Evolutionary conservation across 2,113 vertebrate species (phyloP).

Genomic region (Engystomops pustulosus): DNA sequence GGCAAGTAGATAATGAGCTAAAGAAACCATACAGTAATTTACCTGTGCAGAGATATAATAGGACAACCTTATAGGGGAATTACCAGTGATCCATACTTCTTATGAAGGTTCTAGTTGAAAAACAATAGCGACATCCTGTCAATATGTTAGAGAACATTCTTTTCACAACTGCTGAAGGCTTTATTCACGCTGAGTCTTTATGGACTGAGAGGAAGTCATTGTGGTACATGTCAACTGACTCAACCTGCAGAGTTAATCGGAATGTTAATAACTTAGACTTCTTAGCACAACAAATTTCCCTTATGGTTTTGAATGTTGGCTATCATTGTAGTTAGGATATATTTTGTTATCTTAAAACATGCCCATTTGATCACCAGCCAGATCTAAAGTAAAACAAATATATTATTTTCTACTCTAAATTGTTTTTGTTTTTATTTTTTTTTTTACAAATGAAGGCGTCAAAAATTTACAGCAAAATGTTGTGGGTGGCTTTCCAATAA

Average conservation of each 20-base stretch:
- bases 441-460: too few relatives aligned
- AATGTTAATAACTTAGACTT: not conserved
- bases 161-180: constrained; percentile 15
- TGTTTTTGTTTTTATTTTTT: too few relatives aligned
- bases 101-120: not conserved
- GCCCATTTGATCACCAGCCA: not conserved
- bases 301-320: not conserved
- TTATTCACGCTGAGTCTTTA: constrained; percentile 24
- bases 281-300: not conserved
- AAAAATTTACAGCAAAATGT: too few relatives aligned
- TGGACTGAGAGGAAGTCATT: constrained; percentile 30
- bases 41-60: not conserved
- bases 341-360: not conserved
- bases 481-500: too few relatives aligned
- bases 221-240: not conserved
- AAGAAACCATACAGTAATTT: not conserved
- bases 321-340: not conserved
- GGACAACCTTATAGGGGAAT: not conserved
- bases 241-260: not conserved
- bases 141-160: constrained; percentile 9
- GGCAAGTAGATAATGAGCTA: not conserved
- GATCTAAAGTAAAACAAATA: too few relatives aligned
- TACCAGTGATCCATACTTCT: constrained; percentile 14
- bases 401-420: too few relatives aligned
- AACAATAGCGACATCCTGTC: constrained; percentile 42